These are phyloP conservation scores for Limnothrissa miodon DNA, from an alignment of 2,113 vertebrate species.

Conservation along the genomic window DNA sequence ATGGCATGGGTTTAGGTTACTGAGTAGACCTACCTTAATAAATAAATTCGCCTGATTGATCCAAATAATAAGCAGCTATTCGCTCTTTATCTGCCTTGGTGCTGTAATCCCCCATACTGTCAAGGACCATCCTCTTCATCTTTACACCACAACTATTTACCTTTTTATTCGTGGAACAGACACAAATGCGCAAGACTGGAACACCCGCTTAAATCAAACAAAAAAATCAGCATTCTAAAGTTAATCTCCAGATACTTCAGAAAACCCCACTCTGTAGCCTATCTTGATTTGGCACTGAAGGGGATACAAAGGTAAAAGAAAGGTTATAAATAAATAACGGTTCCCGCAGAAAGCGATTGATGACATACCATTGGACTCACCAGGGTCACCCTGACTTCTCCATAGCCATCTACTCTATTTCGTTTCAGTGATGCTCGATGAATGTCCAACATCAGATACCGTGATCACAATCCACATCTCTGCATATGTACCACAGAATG, in stretches of 20 bases:
- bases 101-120: background rate
- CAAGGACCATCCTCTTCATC: background rate
- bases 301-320: background rate
- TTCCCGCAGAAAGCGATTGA: background rate
- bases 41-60: background rate
- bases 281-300: background rate
- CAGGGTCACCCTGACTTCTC: slow-evolving; percentile 61
- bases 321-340: slow-evolving; percentile 6
- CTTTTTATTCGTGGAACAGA: background rate
- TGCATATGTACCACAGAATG: slow-evolving; percentile 98
- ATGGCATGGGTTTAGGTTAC: background rate
- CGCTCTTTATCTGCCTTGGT: background rate
- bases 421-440: slow-evolving; percentile 20
- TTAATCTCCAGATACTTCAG: background rate
- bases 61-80: background rate
- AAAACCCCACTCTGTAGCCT: background rate
- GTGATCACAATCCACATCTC: slow-evolving; percentile 96
- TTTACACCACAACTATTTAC: background rate
- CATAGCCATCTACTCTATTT: slow-evolving; percentile 29
- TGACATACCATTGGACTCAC: slow-evolving; percentile 58
- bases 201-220: background rate
- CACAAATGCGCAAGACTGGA: background rate
- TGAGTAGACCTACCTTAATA: background rate
- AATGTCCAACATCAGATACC: slow-evolving; percentile 80
- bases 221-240: background rate